Conservation (phyloP, 2,113 vertebrate species). For the Cephalopholis sonnerati region DNA sequence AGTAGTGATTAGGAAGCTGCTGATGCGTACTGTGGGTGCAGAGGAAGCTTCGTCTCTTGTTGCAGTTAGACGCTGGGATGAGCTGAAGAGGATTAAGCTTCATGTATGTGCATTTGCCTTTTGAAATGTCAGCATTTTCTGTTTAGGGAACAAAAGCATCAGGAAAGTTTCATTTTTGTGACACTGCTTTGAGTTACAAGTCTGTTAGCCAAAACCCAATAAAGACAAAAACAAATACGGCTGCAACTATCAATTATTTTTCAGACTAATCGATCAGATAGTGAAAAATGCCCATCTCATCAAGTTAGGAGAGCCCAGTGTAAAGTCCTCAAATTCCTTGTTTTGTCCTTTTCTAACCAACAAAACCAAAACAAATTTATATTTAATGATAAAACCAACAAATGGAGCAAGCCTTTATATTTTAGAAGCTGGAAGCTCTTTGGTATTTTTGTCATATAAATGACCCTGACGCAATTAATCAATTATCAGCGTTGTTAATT, state of each 20-base stretch:
- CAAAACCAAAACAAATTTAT: background rate
- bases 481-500: background rate
- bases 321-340: background rate
- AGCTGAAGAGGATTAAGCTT: constrained; percentile 71
- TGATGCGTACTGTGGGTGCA: constrained; percentile 75
- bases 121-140: constrained; percentile 15
- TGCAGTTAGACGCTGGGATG: constrained; percentile 71
- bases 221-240: background rate
- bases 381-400: background rate
- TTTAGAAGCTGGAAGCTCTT: background rate
- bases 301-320: background rate
- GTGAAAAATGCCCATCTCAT: background rate
- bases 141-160: background rate
- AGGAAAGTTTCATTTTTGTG: background rate
- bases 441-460: no score
- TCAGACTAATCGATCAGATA: background rate
- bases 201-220: background rate
- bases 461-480: background rate
- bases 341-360: background rate
- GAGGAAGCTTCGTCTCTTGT: constrained; percentile 68
- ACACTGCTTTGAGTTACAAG: background rate
- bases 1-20: background rate
- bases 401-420: background rate
- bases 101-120: constrained; percentile 71
- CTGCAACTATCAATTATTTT: background rate